A percentile compares a stretch with the other conserved stretches of the same genome.
Conservation (phyloP, 1,140 invertebrate genomes). For the Arion vulgaris region DNA sequence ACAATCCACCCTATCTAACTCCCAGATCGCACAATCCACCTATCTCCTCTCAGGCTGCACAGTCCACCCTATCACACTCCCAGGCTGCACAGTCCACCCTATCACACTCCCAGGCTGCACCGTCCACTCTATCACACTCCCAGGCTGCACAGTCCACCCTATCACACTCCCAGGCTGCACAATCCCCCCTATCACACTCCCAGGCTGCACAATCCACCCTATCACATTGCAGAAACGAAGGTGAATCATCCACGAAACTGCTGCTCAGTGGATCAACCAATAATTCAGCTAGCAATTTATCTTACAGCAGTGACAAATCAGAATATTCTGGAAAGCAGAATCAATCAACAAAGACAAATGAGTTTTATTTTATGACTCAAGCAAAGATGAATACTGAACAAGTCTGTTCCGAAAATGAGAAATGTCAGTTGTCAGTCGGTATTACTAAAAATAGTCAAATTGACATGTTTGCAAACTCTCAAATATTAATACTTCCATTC, state of each 20-base stretch:
- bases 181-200: too few species aligned
- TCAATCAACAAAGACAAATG: neutral
- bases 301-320: conserved; percentile 4
- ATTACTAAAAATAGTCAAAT: neutral
- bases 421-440: neutral
- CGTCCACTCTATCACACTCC: too few species aligned
- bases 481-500: neutral
- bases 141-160: too few species aligned
- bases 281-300: conserved; percentile 11
- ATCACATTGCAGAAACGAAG: too few species aligned
- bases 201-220: too few species aligned
- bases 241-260: neutral
- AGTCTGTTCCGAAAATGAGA: neutral
- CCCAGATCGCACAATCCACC: too few species aligned
- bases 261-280: neutral
- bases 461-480: neutral
- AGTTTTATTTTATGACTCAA: conserved; percentile 7
- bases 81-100: too few species aligned
- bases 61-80: too few species aligned
- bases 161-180: too few species aligned
- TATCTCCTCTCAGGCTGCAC: too few species aligned
- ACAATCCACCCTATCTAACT: too few species aligned
- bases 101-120: too few species aligned
- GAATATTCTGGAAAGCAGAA: neutral
- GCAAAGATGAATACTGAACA: neutral